A percentile compares a stretch with the other conserved stretches of the same genome.
Evolutionary conservation across 2,113 vertebrate genomes (phyloP).

Genomic region (Hassar affinis): DNA sequence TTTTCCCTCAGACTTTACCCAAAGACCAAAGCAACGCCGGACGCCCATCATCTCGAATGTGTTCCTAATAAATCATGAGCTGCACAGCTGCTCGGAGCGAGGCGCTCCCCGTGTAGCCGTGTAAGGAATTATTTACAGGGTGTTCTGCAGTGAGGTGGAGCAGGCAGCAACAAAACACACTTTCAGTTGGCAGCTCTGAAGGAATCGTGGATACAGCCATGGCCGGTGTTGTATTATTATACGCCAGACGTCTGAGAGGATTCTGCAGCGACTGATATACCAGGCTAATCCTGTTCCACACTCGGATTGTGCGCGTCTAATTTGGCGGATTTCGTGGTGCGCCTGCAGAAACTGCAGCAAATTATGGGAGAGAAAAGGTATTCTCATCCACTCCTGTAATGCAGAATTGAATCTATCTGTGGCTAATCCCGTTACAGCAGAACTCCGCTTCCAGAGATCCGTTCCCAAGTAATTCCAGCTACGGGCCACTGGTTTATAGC

Average conservation of each 20-base stretch:
- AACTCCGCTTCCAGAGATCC: background rate
- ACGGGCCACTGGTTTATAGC: background rate
- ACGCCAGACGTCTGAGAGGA: background rate
- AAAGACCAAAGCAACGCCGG: too few species aligned
- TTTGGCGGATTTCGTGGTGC: conserved; percentile 14
- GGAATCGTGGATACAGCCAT: background rate
- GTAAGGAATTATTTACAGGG: too few species aligned
- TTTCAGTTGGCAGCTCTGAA: background rate
- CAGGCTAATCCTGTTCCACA: conserved; percentile 33
- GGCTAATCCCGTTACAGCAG: conserved; percentile 10
- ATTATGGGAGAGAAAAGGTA: conserved; percentile 1
- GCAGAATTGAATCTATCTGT: conserved; percentile 1
- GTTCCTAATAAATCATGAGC: too few species aligned
- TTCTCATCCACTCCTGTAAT: conserved; percentile 12
- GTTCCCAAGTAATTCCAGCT: background rate
- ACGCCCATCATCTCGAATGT: too few species aligned
- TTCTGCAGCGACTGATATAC: background rate
- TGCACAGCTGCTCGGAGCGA: background rate
- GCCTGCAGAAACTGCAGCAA: conserved; percentile 3
- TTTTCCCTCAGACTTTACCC: too few species aligned
- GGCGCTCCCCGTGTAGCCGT: background rate
- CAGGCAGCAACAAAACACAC: background rate
- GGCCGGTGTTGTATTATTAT: background rate
- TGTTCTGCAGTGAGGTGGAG: too few species aligned
- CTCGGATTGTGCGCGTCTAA: conserved; percentile 26